These are phyloP conservation scores for Pseudococcus longispinus DNA, from an alignment of 2,888 invertebrate species.

Conservation along the genomic window DNA sequence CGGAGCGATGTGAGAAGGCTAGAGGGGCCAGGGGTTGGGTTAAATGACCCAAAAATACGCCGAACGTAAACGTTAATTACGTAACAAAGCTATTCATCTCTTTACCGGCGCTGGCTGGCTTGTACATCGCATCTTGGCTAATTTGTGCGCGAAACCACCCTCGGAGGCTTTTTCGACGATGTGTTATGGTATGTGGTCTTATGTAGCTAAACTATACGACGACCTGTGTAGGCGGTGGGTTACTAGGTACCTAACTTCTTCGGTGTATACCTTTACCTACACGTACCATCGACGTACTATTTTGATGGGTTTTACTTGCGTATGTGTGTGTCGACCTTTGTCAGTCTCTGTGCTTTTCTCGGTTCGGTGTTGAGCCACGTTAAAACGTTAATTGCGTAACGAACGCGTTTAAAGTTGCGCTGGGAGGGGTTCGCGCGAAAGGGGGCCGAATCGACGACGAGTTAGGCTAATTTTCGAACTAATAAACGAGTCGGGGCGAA, in stretches of 20 bases:
- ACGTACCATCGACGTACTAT: background rate
- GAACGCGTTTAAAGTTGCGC: background rate
- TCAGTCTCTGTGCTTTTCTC: background rate
- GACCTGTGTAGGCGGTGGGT: background rate
- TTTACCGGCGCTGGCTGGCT: background rate
- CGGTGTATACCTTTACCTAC: background rate
- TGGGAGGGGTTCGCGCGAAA: background rate
- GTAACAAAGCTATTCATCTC: conserved; percentile 8
- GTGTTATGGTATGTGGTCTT: background rate
- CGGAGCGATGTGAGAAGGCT: background rate
- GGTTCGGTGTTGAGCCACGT: background rate
- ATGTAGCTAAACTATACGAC: background rate
- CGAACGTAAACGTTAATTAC: conserved; percentile 26
- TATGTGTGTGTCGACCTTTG: background rate
- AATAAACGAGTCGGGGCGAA: background rate
- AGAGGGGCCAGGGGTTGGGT: background rate
- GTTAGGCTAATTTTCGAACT: background rate
- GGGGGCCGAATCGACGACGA: background rate
- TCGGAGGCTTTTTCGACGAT: background rate
- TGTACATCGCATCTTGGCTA: background rate
- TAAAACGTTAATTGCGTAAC: background rate
- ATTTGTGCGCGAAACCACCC: background rate
- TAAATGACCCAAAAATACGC: conserved; percentile 27
- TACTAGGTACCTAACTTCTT: background rate
- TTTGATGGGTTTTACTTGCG: background rate